Evolutionary conservation across 2,888 invertebrate genomes (phyloP), one percentile per base, ranked within the genome.

Genomic region (Clusia tigrina): DNA sequence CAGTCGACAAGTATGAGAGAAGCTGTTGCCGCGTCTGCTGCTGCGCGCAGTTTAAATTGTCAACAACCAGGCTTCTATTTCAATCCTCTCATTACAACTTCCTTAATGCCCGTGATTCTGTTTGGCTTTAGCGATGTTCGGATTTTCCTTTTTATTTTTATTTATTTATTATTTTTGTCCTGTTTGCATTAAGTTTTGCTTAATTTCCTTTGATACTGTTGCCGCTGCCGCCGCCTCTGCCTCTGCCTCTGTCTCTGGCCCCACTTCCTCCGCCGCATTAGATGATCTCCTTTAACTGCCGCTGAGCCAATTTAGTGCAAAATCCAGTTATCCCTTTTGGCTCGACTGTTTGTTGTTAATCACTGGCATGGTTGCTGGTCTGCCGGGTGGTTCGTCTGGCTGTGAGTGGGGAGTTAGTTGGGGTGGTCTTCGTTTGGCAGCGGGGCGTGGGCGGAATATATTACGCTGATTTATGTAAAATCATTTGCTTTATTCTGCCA

Each of bases 401-500:
- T n/a, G n/a, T n/a, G n/a, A n/a, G n/a, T n/a, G n/a, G n/a, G n/a
- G n/a, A n/a, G n/a, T n/a, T n/a, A n/a, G n/a, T n/a, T n/a, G n/a
- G n/a, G n/a, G n/a, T n/a, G n/a, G n/a, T n/a, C n/a, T n/a, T n/a
- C n/a, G n/a, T n/a, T n/a, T n/a, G n/a, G n/a, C n/a, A n/a, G n/a
- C n/a, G n/a, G n/a, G n/a, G n/a, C n/a, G n/a, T n/a, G n/a, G n/a
- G n/a, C n/a, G n/a, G n/a, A n/a, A n/a, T n/a, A n/a, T n/a, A n/a
- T n/a, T n/a, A 32, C 48, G 48, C 20, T 48, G 48, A 48, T 48
- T 20, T 20, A 48, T 48, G 48, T 22, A 6, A 18, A 48, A 48
- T 48, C 48, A 48, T 48, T 48, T 48, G 48, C 72, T 66, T 66
- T 67, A 63, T 74, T 74, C 73, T 74, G 74, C 74, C 76, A 74